Evolutionary conservation across 2,113 vertebrate genomes (phyloP).

Genomic region (Dipodomys spectabilis): DNA sequence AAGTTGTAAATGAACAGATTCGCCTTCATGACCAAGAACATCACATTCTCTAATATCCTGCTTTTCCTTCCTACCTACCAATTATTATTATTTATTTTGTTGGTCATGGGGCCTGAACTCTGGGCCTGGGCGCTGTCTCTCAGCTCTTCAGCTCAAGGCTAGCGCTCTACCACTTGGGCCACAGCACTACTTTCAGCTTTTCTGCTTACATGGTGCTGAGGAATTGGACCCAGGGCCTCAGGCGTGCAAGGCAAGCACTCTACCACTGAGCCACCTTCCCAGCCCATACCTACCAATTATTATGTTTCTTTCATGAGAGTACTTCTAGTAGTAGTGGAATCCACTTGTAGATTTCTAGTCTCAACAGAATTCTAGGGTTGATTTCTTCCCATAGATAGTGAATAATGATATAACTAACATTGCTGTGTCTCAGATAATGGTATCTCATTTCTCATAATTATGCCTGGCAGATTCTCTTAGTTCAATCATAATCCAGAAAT

Average conservation of each 20-base stretch:
- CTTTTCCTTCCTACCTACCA: not conserved
- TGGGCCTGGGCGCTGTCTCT: no score
- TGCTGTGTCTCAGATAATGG: not conserved
- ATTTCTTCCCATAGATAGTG: not conserved
- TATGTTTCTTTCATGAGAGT: not conserved
- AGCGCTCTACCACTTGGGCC: no score
- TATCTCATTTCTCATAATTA: not conserved
- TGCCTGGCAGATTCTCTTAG: not conserved
- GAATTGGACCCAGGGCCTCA: no score
- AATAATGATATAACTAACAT: constrained; percentile 39
- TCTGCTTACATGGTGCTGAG: no score
- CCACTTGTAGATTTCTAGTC: not conserved
- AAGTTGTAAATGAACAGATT: not conserved
- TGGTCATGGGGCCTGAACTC: no score
- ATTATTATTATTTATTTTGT: no score
- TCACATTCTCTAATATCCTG: not conserved
- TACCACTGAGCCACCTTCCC: no score
- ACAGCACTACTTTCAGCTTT: no score
- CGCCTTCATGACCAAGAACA: not conserved
- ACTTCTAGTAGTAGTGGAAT: not conserved
- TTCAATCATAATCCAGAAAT: constrained; percentile 16
- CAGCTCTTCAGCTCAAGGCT: no score
- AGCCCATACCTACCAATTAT: no score
- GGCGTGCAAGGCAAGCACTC: no score
- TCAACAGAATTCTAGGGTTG: constrained; percentile 31